Percentiles rank a stretch among this genome's conserved stretches.
phyloP scores from a whole-genome alignment of 2,888 invertebrate genomes.

The Acanthosepion lycidas region DNA sequence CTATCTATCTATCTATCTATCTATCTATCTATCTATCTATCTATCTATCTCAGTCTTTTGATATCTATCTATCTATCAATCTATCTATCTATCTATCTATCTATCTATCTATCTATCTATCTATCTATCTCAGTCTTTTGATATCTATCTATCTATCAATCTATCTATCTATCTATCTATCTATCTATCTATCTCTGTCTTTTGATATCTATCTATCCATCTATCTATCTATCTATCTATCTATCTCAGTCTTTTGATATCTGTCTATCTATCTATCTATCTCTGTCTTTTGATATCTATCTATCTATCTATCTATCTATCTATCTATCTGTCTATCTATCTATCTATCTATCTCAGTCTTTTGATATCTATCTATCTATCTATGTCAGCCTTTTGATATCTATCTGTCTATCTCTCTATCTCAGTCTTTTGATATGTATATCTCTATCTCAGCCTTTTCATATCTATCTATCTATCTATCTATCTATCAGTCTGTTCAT shows the following conservation, averaged over 20 bases:
- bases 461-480: neutral
- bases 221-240: no score
- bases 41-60: neutral
- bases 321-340: no score
- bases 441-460: rapidly evolving
- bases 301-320: neutral
- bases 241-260: no score
- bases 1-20: neutral
- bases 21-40: neutral
- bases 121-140: no score
- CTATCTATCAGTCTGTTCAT: no score
- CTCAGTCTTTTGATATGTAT: neutral
- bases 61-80: no score
- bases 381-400: no score
- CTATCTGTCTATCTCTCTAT: no score
- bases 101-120: no score
- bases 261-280: neutral
- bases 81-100: no score
- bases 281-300: neutral
- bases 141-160: neutral
- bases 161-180: neutral
- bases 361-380: neutral
- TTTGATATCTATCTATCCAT: no score
- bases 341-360: neutral
- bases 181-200: neutral